phyloP scores from a whole-genome alignment of 2,888 invertebrate genomes.

The Pseudococcus jackbeardsleyi region DNA sequence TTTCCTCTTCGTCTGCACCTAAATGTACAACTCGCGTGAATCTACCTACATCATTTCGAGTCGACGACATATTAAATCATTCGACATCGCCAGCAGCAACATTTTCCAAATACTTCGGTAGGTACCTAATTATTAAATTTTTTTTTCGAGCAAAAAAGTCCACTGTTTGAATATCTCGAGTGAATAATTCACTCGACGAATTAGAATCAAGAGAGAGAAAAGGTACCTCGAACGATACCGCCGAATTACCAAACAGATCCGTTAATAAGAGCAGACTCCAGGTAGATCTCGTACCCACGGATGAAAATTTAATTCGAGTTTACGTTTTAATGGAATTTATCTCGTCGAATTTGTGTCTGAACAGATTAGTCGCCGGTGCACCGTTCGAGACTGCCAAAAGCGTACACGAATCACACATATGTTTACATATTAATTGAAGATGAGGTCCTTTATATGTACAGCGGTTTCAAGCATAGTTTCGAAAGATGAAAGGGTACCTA shows the following conservation, averaged over 20 bases:
- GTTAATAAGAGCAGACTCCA: not conserved
- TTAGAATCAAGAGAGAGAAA: not conserved
- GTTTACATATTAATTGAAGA: not conserved
- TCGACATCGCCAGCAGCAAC: too few species aligned
- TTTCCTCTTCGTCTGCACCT: not conserved
- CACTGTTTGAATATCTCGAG: too few species aligned
- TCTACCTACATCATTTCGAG: not conserved
- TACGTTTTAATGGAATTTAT: not conserved
- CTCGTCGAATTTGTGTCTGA: not conserved
- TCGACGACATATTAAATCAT: not conserved
- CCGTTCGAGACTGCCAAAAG: not conserved
- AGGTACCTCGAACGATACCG: too few species aligned
- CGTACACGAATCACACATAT: not conserved
- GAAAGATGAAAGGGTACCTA: too few species aligned
- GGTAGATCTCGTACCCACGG: not conserved
- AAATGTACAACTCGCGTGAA: not conserved
- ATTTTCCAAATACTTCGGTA: too few species aligned
- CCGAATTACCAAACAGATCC: too few species aligned
- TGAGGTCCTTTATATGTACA: not conserved
- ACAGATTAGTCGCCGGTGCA: not conserved
- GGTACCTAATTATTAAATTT: too few species aligned
- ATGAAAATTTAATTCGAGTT: conserved; percentile 7
- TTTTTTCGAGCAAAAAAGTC: too few species aligned
- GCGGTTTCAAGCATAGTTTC: not conserved
- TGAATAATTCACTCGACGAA: not conserved